Percentiles rank a stretch among this genome's conserved stretches.
phyloP scores from a whole-genome alignment of 2,797 vertebrate genomes.

The Chelmon rostratus region DNA sequence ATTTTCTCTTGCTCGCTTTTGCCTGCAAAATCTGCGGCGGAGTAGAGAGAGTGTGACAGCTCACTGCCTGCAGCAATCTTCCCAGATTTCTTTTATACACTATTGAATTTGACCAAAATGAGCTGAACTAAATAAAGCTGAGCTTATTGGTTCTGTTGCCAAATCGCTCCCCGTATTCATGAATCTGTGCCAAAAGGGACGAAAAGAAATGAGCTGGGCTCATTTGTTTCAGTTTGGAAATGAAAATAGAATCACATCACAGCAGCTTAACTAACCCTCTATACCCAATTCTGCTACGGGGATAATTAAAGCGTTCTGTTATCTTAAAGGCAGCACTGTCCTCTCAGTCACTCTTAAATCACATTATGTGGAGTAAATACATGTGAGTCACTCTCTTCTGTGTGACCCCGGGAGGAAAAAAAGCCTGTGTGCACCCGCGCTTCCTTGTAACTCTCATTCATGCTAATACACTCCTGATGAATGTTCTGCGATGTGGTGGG shows the following conservation, averaged over 20 bases:
- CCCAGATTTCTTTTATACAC: conserved; percentile 48
- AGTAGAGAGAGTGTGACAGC: conserved; percentile 60
- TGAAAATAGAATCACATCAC: conserved; percentile 64
- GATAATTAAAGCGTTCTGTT: conserved; percentile 66
- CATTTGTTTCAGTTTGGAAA: conserved; percentile 63
- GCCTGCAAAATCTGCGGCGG: conserved; percentile 45
- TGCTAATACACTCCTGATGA: conserved; percentile 67
- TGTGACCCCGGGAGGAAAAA: conserved; percentile 51
- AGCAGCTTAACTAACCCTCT: conserved; percentile 56
- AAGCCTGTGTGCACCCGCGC: conserved; percentile 25
- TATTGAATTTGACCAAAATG: conserved; percentile 61
- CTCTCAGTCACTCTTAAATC: conserved; percentile 81
- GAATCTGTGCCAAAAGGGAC: conserved; percentile 37
- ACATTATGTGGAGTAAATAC: conserved; percentile 73
- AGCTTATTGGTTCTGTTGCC: conserved; percentile 51
- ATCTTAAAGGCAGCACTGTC: conserved; percentile 68
- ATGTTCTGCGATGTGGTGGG: conserved; percentile 59
- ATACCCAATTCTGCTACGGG: conserved; percentile 46
- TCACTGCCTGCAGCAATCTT: conserved; percentile 61
- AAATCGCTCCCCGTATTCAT: conserved; percentile 37
- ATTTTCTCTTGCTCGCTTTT: conserved; percentile 60
- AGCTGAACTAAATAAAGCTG: conserved; percentile 69
- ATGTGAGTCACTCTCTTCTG: conserved; percentile 65
- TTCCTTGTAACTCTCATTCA: conserved; percentile 69
- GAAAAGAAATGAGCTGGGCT: conserved; percentile 31